These are phyloP conservation scores for Melipona beecheii DNA, from an alignment of 2,888 invertebrate species.

Conservation along the genomic window DNA sequence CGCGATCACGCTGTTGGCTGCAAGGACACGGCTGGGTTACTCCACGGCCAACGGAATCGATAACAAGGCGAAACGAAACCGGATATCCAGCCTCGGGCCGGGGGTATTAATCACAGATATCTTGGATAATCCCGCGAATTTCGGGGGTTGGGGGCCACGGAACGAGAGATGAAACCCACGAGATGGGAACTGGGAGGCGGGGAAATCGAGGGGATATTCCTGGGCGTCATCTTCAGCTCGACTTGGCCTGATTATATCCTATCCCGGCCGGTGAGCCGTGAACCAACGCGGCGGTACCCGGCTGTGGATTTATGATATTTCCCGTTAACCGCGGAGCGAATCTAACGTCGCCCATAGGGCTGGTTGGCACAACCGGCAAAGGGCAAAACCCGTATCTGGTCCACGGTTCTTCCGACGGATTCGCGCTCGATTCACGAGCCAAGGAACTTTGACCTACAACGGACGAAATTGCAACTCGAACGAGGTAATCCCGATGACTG, in stretches of 20 bases:
- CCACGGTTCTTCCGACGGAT: neutral
- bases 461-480: neutral
- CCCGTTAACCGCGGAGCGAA: conserved; percentile 64
- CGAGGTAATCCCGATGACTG: neutral
- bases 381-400: neutral
- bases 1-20: conserved; percentile 35
- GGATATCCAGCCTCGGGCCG: conserved; percentile 53
- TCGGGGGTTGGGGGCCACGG: conserved; percentile 25
- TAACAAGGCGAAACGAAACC: conserved; percentile 65
- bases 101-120: conserved; percentile 69
- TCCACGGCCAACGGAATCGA: conserved; percentile 56
- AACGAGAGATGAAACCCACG: neutral
- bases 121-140: conserved; percentile 68
- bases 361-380: neutral
- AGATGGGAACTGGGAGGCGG: neutral
- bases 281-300: conserved; percentile 54
- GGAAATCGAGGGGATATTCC: conserved; percentile 47
- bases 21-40: conserved; percentile 20
- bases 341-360: conserved; percentile 38
- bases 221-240: conserved; percentile 60
- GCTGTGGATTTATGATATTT: conserved; percentile 60
- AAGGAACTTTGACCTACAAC: neutral
- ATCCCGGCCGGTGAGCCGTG: conserved; percentile 44
- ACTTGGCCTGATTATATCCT: conserved; percentile 63
- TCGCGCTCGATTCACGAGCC: neutral